Percentiles rank a stretch among this genome's conserved stretches.
phyloP scores from a whole-genome alignment of 2,113 vertebrate species.

The Ibidorhyncha struthersii region DNA sequence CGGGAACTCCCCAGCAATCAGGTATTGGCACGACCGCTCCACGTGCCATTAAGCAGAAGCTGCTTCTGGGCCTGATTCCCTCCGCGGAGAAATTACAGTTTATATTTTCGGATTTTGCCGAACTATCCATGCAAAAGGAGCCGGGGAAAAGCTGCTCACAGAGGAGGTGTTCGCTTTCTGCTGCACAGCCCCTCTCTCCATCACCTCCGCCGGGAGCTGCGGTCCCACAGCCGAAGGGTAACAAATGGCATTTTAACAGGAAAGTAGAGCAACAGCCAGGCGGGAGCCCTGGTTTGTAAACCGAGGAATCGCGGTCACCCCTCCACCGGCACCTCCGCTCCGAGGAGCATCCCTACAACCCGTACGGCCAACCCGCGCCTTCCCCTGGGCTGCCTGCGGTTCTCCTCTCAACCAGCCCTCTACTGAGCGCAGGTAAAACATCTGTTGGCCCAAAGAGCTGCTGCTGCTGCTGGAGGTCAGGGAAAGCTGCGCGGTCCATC shows the following conservation, averaged over 20 bases:
- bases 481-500: neutral
- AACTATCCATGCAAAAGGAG: neutral
- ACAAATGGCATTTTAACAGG: neutral
- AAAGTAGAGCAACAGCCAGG: neutral
- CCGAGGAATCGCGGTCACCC: neutral
- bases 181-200: neutral
- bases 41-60: neutral
- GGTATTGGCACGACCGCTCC: neutral
- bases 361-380: rapidly evolving
- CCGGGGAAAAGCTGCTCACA: neutral
- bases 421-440: rapidly evolving
- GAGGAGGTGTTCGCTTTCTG: neutral
- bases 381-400: neutral
- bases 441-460: neutral
- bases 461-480: neutral
- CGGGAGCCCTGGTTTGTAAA: neutral
- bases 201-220: neutral
- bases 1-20: neutral
- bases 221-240: neutral
- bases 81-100: neutral
- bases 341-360: neutral
- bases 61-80: neutral
- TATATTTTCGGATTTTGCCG: neutral
- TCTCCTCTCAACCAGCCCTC: neutral
- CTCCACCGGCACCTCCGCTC: neutral